Evolutionary conservation across 2,797 vertebrate species (phyloP).

Genomic region (Otolemur crassicaudatus): DNA sequence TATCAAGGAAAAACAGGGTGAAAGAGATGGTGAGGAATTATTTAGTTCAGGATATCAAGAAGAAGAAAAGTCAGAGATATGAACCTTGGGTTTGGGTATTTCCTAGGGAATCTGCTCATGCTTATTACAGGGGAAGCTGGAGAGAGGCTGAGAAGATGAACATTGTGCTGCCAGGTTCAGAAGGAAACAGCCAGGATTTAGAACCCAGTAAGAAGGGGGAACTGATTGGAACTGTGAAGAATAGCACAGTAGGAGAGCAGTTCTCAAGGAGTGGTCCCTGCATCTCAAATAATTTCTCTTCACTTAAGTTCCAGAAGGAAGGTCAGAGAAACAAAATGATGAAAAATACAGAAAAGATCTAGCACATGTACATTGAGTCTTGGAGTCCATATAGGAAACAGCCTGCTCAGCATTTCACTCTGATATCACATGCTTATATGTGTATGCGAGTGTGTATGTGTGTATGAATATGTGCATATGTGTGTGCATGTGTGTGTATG

Average conservation of each 20-base stretch:
- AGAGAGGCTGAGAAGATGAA: background rate
- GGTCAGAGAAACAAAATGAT: background rate
- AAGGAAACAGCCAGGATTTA: background rate
- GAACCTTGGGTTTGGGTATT: background rate
- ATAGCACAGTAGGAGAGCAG: fast-evolving
- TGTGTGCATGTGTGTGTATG: no score
- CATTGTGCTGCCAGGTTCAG: fast-evolving
- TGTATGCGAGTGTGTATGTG: no score
- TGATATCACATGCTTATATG: background rate
- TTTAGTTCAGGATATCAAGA: background rate
- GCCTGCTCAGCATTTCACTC: background rate
- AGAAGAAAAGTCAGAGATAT: background rate
- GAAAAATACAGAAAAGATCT: background rate
- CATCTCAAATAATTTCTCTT: background rate
- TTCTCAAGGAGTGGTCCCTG: background rate
- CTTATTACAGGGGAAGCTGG: background rate
- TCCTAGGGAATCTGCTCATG: background rate
- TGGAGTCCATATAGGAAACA: background rate
- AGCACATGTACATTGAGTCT: background rate
- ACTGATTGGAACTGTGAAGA: background rate
- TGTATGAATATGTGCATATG: no score
- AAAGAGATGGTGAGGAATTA: background rate
- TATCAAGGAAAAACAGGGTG: background rate
- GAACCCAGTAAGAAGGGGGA: background rate
- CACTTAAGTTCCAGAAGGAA: background rate